Base-by-base conservation (phyloP, 1,140 invertebrate genomes). In the Heliconius melpomene region DNA sequence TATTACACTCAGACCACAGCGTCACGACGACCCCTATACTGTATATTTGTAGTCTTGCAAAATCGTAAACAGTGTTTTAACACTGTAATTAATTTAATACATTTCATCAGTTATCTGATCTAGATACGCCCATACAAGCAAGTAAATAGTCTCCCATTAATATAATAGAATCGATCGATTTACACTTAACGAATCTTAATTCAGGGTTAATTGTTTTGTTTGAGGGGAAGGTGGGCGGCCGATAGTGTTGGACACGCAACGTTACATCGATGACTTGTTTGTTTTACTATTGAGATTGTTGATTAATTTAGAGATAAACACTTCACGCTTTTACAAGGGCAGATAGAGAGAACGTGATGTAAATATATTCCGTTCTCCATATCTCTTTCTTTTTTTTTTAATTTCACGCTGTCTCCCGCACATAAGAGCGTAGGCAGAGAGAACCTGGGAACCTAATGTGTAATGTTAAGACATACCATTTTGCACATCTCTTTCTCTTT, bases 181-280 rank as follows among this genome's bases (percentile, higher is more conserved):
- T 77, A 77, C 36, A 77, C 38, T 77, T 72, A 72, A 77, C 46
- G 66, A 72, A 46, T 77, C 66, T 77, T 71, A 77, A 77, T 77
- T 77, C 75, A 71, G 66, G 60, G 66, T 77, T 77, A 77, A 77
- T 77, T 77, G 75, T 77, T 77, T 52, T 77, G 60, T 77, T 46
- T 26, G 8, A 46, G 46, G 74, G 40, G 20, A 72, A 77, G 36
- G 75, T 77, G 75, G 75, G 75, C 66, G 75, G 75, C 38, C 75
- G 75, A 77, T 77, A 26, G 60, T 77, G 71, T 77, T 16, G 54
- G 57, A 73, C 77, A 78, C 77, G 77, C 77, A 32, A 78, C 77
- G 73, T 73, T 78, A 78, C 60, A 73, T 57, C 54, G n/a, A 36
- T 20, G 46, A 40, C 71, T 72, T 78, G 71, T 74, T 57, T 40